Percentiles rank a stretch among this genome's conserved stretches.
Evolutionary conservation across 2,113 vertebrate genomes (phyloP).

Genomic region (Cephalopterus ornatus): DNA sequence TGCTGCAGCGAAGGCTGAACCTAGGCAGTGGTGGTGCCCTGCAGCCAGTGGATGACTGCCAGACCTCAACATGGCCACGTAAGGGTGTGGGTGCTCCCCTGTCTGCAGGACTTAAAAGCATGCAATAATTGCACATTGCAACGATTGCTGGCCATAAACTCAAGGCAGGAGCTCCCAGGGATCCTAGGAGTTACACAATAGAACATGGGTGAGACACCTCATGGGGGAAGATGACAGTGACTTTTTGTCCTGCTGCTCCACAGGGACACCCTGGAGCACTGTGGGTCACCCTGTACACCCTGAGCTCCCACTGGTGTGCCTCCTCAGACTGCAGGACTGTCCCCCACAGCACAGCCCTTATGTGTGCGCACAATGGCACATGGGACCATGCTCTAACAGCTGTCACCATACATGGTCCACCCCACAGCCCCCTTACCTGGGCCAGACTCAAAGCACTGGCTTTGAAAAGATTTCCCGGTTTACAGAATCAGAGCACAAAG

Average conservation of each 20-base stretch:
- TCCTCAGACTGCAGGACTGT: not conserved
- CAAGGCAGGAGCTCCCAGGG: not conserved
- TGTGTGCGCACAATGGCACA: rapidly evolving
- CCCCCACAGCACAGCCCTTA: not conserved
- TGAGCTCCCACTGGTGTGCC: not conserved
- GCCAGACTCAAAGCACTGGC: not conserved
- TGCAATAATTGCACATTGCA: not conserved
- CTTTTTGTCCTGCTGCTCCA: not conserved
- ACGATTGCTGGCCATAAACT: not conserved
- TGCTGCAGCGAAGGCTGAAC: not conserved
- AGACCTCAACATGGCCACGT: rapidly evolving
- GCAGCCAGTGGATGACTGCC: not conserved
- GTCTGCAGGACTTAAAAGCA: constrained; percentile 2
- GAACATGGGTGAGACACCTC: not conserved
- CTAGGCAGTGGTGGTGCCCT: not conserved
- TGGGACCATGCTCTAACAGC: not conserved
- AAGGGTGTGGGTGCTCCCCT: not conserved
- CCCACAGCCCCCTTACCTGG: not conserved
- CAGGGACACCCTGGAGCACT: not conserved
- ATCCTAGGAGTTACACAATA: not conserved
- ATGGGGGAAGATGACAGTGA: not conserved
- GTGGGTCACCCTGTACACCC: not conserved
- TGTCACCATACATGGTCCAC: not conserved
- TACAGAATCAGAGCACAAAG: not conserved
- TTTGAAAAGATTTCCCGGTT: not conserved